Evolutionary conservation across 2,888 invertebrate species (phyloP).

Genomic region (Harpalus rufipes): DNA sequence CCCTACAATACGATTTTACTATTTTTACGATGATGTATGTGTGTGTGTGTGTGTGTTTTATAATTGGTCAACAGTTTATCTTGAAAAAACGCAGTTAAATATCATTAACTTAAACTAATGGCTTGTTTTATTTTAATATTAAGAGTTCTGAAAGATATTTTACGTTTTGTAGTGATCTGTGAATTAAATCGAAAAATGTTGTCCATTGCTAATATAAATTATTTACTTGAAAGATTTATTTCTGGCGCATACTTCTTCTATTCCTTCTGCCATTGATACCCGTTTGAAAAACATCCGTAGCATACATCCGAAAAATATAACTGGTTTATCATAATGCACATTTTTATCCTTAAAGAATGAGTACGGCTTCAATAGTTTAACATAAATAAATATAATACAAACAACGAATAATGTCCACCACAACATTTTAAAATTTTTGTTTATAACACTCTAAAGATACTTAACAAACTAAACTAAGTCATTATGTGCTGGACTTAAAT

Average conservation of each 20-base stretch:
- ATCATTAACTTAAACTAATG: no score
- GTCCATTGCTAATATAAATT: no score
- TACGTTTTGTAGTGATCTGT: no score
- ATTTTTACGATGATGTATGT: no score
- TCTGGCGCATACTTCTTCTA: neutral
- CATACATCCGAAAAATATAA: constrained; percentile 70
- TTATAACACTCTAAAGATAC: neutral
- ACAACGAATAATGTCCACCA: neutral
- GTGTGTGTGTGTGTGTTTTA: no score
- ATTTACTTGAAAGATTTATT: neutral
- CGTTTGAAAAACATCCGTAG: neutral
- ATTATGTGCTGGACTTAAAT: no score
- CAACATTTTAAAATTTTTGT: constrained; percentile 12
- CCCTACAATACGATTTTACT: no score
- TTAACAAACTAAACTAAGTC: neutral
- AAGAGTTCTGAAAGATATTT: no score
- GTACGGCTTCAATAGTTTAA: constrained; percentile 39
- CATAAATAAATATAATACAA: constrained; percentile 21
- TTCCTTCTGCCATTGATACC: neutral
- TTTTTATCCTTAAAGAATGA: constrained; percentile 59
- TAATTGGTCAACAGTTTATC: no score
- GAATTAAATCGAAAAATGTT: no score
- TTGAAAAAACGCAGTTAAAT: no score
- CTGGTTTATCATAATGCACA: constrained; percentile 70
- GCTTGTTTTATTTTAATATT: neutral